These are phyloP conservation scores for Agrotis exclamationis DNA, from an alignment of 2,888 invertebrate species.

Conservation along the genomic window DNA sequence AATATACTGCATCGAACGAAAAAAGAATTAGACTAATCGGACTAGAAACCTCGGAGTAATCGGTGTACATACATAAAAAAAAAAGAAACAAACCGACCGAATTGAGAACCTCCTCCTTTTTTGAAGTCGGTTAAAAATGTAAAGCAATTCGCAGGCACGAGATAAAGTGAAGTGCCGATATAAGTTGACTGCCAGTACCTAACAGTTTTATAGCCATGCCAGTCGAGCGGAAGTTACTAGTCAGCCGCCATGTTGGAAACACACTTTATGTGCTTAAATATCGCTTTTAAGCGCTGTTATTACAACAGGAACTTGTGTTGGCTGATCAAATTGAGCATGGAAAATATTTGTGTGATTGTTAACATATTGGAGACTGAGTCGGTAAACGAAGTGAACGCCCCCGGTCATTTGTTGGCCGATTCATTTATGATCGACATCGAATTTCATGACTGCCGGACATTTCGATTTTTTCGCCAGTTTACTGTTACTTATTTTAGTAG, in stretches of 20 bases:
- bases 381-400: background rate
- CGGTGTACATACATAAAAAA: no score
- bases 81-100: no score
- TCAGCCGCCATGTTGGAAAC: constrained; percentile 33
- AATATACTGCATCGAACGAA: no score
- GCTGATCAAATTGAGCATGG: background rate
- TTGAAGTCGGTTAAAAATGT: no score
- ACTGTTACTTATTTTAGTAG: background rate
- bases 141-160: constrained; percentile 7
- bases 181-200: constrained; percentile 12
- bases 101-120: no score
- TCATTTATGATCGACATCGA: background rate
- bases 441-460: background rate
- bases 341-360: background rate
- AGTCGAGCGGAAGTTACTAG: constrained; percentile 25
- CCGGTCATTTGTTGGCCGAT: no score
- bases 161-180: constrained; percentile 12
- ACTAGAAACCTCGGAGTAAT: no score
- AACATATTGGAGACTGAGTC: background rate
- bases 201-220: constrained; percentile 28
- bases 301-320: background rate
- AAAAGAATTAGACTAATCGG: no score
- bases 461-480: background rate
- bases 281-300: constrained; percentile 16
- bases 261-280: constrained; percentile 27